Evolutionary conservation across 1,140 invertebrate genomes (phyloP).

Genomic region (Drosophila mauritiana): DNA sequence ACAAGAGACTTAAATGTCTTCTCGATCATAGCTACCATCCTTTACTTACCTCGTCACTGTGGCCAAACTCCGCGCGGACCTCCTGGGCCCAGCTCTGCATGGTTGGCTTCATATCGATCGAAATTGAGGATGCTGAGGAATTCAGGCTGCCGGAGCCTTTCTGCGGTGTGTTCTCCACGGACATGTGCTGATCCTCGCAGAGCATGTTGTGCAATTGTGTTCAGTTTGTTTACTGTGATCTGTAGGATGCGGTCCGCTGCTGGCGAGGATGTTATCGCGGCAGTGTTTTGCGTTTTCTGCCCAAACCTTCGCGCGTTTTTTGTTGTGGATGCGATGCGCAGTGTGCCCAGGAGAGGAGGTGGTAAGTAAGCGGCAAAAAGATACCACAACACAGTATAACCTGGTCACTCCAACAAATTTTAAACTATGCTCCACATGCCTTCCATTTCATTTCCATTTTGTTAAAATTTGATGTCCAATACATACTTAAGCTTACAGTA

Average conservation of each 20-base stretch:
- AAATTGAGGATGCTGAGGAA: conserved; percentile 64
- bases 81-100: conserved; percentile 67
- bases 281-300: conserved; percentile 10
- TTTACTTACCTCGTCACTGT: conserved; percentile 65
- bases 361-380: background rate
- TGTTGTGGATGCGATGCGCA: conserved; percentile 34
- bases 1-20: background rate
- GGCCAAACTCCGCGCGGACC: conserved; percentile 63
- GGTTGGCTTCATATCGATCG: conserved; percentile 60
- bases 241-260: conserved; percentile 22
- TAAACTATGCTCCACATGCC: no score
- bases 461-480: background rate
- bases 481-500: no score
- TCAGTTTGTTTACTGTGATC: conserved; percentile 8
- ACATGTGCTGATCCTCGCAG: conserved; percentile 63
- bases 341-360: conserved; percentile 5
- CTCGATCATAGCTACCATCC: no score
- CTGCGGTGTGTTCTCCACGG: conserved; percentile 57
- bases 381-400: background rate
- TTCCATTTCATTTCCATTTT: background rate
- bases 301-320: conserved; percentile 44
- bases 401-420: background rate
- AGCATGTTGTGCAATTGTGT: conserved; percentile 39
- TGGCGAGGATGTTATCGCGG: conserved; percentile 9
- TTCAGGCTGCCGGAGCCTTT: conserved; percentile 61